Conservation (phyloP, 2,888 invertebrate species). For the Chloromyia formosa region DNA sequence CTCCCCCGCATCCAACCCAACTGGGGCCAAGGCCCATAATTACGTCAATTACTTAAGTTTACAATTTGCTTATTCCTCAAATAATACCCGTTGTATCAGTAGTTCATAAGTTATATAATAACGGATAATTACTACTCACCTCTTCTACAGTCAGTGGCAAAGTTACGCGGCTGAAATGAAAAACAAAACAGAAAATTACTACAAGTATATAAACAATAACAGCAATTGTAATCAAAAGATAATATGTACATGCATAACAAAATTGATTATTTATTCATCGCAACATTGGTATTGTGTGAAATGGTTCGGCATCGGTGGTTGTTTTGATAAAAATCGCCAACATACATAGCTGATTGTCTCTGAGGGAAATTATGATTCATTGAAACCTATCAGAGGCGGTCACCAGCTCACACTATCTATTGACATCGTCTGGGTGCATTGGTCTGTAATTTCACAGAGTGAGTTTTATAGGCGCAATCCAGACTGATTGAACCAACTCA, state of each 20-base stretch:
- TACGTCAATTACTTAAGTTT: too few species aligned
- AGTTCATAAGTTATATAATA: too few species aligned
- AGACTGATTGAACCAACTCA: too few species aligned
- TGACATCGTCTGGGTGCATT: neutral
- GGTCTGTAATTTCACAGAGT: neutral
- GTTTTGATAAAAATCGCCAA: neutral
- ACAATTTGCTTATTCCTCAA: too few species aligned
- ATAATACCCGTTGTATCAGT: too few species aligned
- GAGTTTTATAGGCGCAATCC: too few species aligned
- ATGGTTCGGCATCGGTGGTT: neutral
- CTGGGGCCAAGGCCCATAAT: too few species aligned
- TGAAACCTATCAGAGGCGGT: conserved; percentile 24
- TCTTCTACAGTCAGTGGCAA: conserved; percentile 96
- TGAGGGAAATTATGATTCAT: conserved; percentile 22
- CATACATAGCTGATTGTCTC: neutral
- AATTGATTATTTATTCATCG: neutral
- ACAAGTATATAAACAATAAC: too few species aligned
- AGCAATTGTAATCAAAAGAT: too few species aligned
- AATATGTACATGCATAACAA: neutral
- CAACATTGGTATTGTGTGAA: neutral
- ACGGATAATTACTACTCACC: conserved; percentile 70
- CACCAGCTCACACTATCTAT: neutral
- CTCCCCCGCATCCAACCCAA: too few species aligned
- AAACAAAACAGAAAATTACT: conserved; percentile 55
- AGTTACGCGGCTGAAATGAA: conserved; percentile 87